These are phyloP conservation scores for Lysiphlebus fabarum DNA, from an alignment of 1,140 invertebrate species.

Conservation along the genomic window DNA sequence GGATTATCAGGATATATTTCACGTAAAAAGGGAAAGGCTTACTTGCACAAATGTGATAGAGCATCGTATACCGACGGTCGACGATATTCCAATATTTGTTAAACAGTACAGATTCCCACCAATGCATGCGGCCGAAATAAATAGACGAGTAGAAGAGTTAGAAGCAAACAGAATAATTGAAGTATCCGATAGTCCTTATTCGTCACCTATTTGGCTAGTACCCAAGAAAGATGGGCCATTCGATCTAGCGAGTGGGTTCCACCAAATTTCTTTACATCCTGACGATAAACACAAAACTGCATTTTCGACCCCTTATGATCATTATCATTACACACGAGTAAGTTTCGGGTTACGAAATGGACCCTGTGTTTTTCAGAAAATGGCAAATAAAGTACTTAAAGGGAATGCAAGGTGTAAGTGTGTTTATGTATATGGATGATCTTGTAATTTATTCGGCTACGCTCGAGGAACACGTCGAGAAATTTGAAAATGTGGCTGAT, in stretches of 20 bases:
- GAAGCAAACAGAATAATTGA: slow-evolving; percentile 12
- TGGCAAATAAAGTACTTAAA: too few species aligned
- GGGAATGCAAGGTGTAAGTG: too few species aligned
- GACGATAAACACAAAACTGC: slow-evolving; percentile 6
- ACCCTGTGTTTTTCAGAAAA: too few species aligned
- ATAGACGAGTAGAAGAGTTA: slow-evolving; percentile 14
- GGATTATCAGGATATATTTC: not conserved
- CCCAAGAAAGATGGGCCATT: slow-evolving; percentile 13
- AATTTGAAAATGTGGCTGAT: too few species aligned
- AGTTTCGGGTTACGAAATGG: too few species aligned
- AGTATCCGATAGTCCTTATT: not conserved
- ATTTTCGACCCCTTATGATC: slow-evolving; percentile 7
- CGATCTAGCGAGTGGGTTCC: slow-evolving; percentile 2
- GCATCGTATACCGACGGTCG: not conserved
- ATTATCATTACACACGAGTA: slow-evolving; percentile 4
- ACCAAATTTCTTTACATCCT: slow-evolving; percentile 1
- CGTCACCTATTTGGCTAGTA: slow-evolving; percentile 9
- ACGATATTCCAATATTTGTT: slow-evolving; percentile 6
- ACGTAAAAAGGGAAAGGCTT: not conserved
- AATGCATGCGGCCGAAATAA: slow-evolving; percentile 11
- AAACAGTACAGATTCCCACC: slow-evolving; percentile 17
- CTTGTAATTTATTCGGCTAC: too few species aligned
- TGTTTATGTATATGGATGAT: too few species aligned
- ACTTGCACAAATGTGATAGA: not conserved
- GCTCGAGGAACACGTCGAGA: too few species aligned